Percentiles rank a stretch among this genome's conserved stretches.
phyloP scores from a whole-genome alignment of 1,140 invertebrate species.

The Drosophila nannoptera region DNA sequence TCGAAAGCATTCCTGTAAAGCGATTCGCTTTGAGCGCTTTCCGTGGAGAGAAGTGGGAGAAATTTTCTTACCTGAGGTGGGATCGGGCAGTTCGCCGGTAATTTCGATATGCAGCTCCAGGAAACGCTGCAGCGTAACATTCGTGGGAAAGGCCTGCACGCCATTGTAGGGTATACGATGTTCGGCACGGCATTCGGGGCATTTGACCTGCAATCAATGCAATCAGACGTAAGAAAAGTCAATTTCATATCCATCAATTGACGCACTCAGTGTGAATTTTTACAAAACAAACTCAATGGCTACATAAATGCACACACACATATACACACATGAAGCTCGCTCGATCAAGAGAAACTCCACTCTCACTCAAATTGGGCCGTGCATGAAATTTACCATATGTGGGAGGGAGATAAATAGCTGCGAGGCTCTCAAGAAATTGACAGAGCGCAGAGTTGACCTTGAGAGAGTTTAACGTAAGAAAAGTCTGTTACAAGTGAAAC shows the following conservation, averaged over 20 bases:
- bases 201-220: slow-evolving; percentile 88
- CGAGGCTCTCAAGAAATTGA: too few species aligned
- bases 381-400: too few species aligned
- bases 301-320: background rate
- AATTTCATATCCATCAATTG: slow-evolving; percentile 5
- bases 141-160: slow-evolving; percentile 96
- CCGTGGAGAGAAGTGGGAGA: background rate
- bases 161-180: slow-evolving; percentile 98
- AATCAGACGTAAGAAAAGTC: slow-evolving; percentile 32
- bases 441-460: too few species aligned
- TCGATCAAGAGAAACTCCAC: too few species aligned
- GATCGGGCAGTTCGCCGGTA: slow-evolving; percentile 93
- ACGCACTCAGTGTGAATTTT: slow-evolving; percentile 5
- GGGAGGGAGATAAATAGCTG: too few species aligned
- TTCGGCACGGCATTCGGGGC: slow-evolving; percentile 98
- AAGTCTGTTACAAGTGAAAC: too few species aligned
- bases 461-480: too few species aligned
- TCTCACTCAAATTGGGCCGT: too few species aligned
- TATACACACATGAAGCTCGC: background rate
- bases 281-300: slow-evolving; percentile 1
- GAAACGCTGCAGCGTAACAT: slow-evolving; percentile 96
- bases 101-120: slow-evolving; percentile 96
- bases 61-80: slow-evolving; percentile 83
- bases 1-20: slow-evolving; percentile 30
- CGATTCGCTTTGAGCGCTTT: slow-evolving; percentile 18